Evolutionary conservation across 1,140 invertebrate species (phyloP).

Genomic region (Calliphora vicina): DNA sequence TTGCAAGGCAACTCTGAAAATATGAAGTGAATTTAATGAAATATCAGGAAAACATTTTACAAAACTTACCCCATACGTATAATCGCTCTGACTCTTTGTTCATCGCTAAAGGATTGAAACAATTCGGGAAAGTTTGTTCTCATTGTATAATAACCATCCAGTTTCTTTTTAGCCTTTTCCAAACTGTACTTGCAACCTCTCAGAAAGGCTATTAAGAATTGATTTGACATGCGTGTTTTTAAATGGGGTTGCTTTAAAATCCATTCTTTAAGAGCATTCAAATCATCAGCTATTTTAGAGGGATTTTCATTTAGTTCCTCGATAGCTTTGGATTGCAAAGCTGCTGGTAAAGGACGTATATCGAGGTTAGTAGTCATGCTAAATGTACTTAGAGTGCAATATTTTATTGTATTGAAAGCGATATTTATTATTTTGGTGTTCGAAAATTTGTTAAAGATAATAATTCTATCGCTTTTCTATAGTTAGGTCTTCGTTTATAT

Average conservation of each 20-base stretch:
- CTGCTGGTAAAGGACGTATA: constrained; percentile 53
- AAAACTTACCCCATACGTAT: constrained; percentile 52
- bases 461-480: no score
- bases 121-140: constrained; percentile 67
- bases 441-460: no score
- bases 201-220: constrained; percentile 69
- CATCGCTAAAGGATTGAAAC: constrained; percentile 54
- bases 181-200: constrained; percentile 74
- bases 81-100: constrained; percentile 62
- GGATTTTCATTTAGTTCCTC: constrained; percentile 69
- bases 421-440: no score
- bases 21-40: neutral
- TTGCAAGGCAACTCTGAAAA: constrained; percentile 41
- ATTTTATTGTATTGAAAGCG: no score
- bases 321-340: constrained; percentile 58
- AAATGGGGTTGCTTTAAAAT: constrained; percentile 70
- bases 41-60: neutral
- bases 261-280: constrained; percentile 69
- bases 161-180: constrained; percentile 69
- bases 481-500: no score
- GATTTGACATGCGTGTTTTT: constrained; percentile 65
- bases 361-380: no score
- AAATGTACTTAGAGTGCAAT: no score
- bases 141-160: constrained; percentile 71
- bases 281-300: constrained; percentile 64